Percentiles rank a stretch among this genome's conserved stretches.
Evolutionary conservation across 2,888 invertebrate species (phyloP).

Genomic region (Hartigia nigra): DNA sequence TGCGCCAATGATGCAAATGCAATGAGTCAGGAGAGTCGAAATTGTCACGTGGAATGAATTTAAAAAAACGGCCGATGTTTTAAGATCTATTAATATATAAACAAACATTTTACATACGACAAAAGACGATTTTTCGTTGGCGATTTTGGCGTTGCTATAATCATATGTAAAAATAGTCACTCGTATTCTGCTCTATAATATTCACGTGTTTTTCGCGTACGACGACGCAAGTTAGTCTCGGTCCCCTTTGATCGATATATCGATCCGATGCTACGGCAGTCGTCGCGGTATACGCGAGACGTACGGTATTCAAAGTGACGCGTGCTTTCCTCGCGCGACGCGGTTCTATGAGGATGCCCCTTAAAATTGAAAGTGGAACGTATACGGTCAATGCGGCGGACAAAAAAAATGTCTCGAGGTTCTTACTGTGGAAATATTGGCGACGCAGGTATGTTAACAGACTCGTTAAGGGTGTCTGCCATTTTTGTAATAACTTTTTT

Average conservation of each 20-base stretch:
- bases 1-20: neutral
- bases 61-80: neutral
- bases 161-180: neutral
- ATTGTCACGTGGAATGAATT: neutral
- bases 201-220: neutral
- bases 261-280: constrained; percentile 23
- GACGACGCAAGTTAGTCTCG: constrained; percentile 18
- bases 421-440: constrained; percentile 62
- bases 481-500: neutral
- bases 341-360: constrained; percentile 48
- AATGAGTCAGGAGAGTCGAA: neutral
- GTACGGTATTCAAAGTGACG: constrained; percentile 15
- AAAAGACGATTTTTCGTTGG: neutral
- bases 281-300: constrained; percentile 20
- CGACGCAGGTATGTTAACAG: constrained; percentile 55
- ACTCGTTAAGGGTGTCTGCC: neutral
- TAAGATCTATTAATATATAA: neutral
- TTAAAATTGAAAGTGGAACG: constrained; percentile 61
- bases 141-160: neutral
- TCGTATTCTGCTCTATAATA: neutral
- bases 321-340: constrained; percentile 3
- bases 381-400: constrained; percentile 58
- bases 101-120: neutral
- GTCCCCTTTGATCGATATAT: constrained; percentile 20
- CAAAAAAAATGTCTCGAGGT: constrained; percentile 56